These are phyloP conservation scores for Periphyllus acericola DNA, from an alignment of 2,888 invertebrate genomes.

Conservation along the genomic window DNA sequence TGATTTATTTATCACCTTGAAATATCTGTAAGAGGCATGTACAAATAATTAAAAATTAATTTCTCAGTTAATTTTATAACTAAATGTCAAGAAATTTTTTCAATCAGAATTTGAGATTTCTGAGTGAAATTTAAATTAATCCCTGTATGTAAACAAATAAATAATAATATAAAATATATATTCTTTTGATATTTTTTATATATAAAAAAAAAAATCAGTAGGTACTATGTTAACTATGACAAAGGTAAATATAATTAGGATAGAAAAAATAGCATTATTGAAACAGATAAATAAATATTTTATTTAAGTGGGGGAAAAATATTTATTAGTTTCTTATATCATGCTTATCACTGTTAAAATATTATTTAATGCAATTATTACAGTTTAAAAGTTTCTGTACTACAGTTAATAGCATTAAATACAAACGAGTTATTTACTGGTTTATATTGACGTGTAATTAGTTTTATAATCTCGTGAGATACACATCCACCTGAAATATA, in stretches of 20 bases:
- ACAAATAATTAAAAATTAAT: too few species aligned
- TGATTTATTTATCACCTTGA: too few species aligned
- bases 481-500: slow-evolving; percentile 80
- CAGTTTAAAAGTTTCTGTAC: slow-evolving; percentile 82
- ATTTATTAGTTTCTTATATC: not conserved
- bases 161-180: too few species aligned
- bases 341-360: not conserved
- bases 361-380: slow-evolving; percentile 67
- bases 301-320: not conserved
- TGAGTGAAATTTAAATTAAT: too few species aligned
- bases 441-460: slow-evolving; percentile 94
- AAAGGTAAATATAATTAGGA: not conserved
- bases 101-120: too few species aligned
- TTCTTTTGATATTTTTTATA: too few species aligned
- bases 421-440: slow-evolving; percentile 95
- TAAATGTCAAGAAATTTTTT: too few species aligned
- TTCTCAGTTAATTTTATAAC: too few species aligned
- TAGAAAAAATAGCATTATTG: not conserved
- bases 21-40: too few species aligned
- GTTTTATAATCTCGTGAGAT: slow-evolving; percentile 95
- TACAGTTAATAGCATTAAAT: slow-evolving; percentile 92
- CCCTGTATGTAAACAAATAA: too few species aligned
- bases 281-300: not conserved
- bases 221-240: too few species aligned
- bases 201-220: too few species aligned